Evolutionary conservation across 2,888 invertebrate genomes (phyloP).

Genomic region (Bursaphelenchus okinawaensis): DNA sequence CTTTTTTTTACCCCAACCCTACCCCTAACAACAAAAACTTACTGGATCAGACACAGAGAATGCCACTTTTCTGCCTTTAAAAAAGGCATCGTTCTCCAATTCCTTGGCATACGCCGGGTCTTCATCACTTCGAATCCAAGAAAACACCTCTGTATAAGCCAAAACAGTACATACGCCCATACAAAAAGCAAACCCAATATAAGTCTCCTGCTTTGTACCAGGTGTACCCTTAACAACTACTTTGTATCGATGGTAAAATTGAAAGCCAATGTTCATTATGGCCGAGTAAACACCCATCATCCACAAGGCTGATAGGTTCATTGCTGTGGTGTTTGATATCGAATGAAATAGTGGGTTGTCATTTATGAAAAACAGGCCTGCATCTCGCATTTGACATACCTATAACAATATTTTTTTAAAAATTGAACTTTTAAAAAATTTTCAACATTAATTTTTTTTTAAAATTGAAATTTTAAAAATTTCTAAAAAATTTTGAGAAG

Average conservation of each 20-base stretch:
- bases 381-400: neutral
- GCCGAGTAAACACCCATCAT: neutral
- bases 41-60: neutral
- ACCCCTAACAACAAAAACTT: neutral
- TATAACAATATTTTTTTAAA: neutral
- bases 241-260: neutral
- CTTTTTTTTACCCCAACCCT: too few relatives aligned
- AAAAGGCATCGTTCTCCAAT: neutral
- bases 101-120: neutral
- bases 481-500: too few relatives aligned
- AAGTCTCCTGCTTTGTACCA: neutral
- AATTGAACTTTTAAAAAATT: neutral
- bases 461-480: neutral
- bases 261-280: neutral
- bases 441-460: neutral
- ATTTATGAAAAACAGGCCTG: neutral
- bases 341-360: neutral
- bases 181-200: neutral
- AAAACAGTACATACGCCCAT: neutral
- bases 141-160: neutral
- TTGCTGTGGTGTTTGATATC: neutral
- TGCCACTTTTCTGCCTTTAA: neutral
- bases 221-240: neutral
- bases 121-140: neutral
- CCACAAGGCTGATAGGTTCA: neutral